Conservation (phyloP, 64 coral and sea anemone genomes). For the Acropora tenuis region DNA sequence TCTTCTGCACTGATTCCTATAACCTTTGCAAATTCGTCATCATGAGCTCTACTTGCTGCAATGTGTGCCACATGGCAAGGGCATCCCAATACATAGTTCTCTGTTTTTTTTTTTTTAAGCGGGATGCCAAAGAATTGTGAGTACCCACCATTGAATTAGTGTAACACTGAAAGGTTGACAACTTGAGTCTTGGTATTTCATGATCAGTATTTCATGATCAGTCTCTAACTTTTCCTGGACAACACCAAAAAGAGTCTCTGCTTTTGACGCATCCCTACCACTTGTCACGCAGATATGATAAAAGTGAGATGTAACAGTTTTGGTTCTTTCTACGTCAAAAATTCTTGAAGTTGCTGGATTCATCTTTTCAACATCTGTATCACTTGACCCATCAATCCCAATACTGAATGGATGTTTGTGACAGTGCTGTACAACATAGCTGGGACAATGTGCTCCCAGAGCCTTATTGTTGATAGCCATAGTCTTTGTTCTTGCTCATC, state of each 20-base stretch:
- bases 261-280: constrained; percentile 53
- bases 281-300: constrained; percentile 62
- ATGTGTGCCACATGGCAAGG: constrained; percentile 55
- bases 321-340: constrained; percentile 55
- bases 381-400: constrained; percentile 54
- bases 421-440: constrained; percentile 61
- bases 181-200: constrained; percentile 33
- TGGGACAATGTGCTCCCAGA: constrained; percentile 50
- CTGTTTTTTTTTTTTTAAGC: constrained; percentile 23
- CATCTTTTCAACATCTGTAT: constrained; percentile 62
- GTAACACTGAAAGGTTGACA: not conserved
- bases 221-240: constrained; percentile 32
- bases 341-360: constrained; percentile 55
- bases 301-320: constrained; percentile 58
- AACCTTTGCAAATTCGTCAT: constrained; percentile 23
- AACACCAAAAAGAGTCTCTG: constrained; percentile 37
- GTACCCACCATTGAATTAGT: constrained; percentile 43
- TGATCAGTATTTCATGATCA: too few species aligned
- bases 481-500: constrained; percentile 10
- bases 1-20: constrained; percentile 40
- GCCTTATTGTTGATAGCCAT: constrained; percentile 26
- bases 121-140: constrained; percentile 51
- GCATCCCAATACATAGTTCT: constrained; percentile 26
- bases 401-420: constrained; percentile 62
- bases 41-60: constrained; percentile 46